phyloP scores from a whole-genome alignment of 2,113 vertebrate genomes.

The Melanerpes aurifrons region DNA sequence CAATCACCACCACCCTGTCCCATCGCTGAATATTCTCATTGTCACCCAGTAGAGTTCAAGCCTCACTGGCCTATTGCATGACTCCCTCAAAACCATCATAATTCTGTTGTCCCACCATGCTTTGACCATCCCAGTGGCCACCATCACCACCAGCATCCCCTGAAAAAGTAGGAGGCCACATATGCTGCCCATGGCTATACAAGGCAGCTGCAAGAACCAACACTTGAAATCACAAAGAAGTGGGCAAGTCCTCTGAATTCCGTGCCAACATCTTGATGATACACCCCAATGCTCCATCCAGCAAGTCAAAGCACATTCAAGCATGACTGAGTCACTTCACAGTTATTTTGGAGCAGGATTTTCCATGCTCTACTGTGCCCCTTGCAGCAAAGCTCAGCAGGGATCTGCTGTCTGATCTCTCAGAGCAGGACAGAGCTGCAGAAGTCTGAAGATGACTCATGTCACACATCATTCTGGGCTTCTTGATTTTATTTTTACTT shows the following conservation, averaged over 20 bases:
- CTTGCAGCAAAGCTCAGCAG: background rate
- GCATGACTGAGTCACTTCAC: background rate
- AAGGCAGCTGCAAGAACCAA: background rate
- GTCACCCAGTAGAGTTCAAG: background rate
- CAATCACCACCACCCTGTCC: background rate
- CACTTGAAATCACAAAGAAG: background rate
- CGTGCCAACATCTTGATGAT: rapidly evolving
- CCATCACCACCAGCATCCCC: background rate
- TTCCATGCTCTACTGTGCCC: background rate
- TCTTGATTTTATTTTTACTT: slow-evolving; percentile 53
- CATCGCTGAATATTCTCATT: rapidly evolving
- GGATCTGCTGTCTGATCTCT: slow-evolving; percentile 5
- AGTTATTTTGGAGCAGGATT: background rate
- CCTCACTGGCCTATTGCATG: background rate
- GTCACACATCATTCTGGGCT: slow-evolving; percentile 7
- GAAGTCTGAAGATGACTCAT: slow-evolving; percentile 36
- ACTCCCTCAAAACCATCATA: rapidly evolving
- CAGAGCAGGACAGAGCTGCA: background rate
- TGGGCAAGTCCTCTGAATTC: rapidly evolving
- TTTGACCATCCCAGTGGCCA: background rate
- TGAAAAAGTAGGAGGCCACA: background rate
- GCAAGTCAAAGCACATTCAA: background rate
- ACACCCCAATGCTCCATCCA: background rate
- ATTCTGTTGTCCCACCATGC: background rate
- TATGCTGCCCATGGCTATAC: rapidly evolving